Evolutionary conservation across 2,888 invertebrate genomes (phyloP).

Genomic region (Therioaphis trifolii): DNA sequence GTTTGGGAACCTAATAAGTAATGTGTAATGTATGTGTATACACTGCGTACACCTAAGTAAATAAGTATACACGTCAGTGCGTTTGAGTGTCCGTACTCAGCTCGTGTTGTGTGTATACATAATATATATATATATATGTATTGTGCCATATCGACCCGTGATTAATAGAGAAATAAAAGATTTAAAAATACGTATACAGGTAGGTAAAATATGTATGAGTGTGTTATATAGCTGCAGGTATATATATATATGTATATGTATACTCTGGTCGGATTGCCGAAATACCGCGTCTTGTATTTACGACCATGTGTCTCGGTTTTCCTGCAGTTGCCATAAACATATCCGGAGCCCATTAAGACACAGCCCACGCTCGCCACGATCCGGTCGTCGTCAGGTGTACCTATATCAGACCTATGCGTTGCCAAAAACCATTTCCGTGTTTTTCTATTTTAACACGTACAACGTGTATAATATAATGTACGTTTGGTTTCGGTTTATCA

Average conservation of each 20-base stretch:
- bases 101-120: neutral
- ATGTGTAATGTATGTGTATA: neutral
- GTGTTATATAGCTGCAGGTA: neutral
- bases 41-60: too few species aligned
- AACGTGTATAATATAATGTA: neutral
- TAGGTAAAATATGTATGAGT: neutral
- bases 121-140: neutral
- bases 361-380: slow-evolving; percentile 59
- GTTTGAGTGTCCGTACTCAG: neutral
- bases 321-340: slow-evolving; percentile 47
- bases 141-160: neutral
- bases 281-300: slow-evolving; percentile 42
- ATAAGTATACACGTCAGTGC: neutral
- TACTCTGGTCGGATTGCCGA: slow-evolving; percentile 21
- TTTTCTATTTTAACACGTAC: slow-evolving; percentile 58
- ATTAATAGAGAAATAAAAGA: slow-evolving; percentile 24
- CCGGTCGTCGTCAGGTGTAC: slow-evolving; percentile 41
- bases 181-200: neutral
- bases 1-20: too few species aligned
- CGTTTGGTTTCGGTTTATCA: slow-evolving; percentile 36
- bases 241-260: neutral
- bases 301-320: slow-evolving; percentile 54
- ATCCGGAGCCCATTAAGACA: slow-evolving; percentile 56
- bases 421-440: slow-evolving; percentile 62
- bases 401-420: slow-evolving; percentile 25